A percentile compares a stretch with the other conserved stretches of the same genome.
Evolutionary conservation across 2,113 vertebrate genomes (phyloP).

Genomic region (Anoura caudifer): DNA sequence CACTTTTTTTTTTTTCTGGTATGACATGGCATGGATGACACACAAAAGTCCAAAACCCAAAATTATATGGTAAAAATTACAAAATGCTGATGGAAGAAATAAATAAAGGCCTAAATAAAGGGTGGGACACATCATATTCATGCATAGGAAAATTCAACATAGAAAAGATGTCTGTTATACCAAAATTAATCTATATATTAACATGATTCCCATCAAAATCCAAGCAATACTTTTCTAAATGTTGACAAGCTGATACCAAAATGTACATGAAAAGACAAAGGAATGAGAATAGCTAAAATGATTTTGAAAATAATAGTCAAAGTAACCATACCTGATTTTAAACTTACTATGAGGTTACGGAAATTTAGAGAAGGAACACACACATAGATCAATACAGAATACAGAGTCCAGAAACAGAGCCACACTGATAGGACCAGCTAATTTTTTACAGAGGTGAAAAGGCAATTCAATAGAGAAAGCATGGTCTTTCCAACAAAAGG

Average conservation of each 20-base stretch:
- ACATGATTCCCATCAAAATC: background rate
- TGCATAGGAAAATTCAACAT: background rate
- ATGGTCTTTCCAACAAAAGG: constrained; percentile 2
- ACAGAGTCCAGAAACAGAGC: background rate
- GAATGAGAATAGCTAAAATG: background rate
- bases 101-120: constrained; percentile 10
- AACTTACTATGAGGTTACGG: constrained; percentile 17
- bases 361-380: background rate
- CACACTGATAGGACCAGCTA: background rate
- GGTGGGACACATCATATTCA: background rate
- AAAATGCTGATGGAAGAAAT: constrained; percentile 25
- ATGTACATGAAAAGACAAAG: background rate
- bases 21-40: background rate
- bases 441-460: background rate
- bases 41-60: background rate
- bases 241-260: background rate
- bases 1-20: background rate
- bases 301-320: background rate
- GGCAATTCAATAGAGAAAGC: background rate
- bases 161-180: background rate
- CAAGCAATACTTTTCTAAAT: constrained; percentile 23
- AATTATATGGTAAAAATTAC: background rate
- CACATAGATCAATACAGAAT: background rate
- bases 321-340: background rate
- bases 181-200: background rate